A percentile compares a stretch with the other conserved stretches of the same genome.
These are phyloP conservation scores for Tanypteryx hageni DNA, from an alignment of 2,888 invertebrate species.

Conservation along the genomic window DNA sequence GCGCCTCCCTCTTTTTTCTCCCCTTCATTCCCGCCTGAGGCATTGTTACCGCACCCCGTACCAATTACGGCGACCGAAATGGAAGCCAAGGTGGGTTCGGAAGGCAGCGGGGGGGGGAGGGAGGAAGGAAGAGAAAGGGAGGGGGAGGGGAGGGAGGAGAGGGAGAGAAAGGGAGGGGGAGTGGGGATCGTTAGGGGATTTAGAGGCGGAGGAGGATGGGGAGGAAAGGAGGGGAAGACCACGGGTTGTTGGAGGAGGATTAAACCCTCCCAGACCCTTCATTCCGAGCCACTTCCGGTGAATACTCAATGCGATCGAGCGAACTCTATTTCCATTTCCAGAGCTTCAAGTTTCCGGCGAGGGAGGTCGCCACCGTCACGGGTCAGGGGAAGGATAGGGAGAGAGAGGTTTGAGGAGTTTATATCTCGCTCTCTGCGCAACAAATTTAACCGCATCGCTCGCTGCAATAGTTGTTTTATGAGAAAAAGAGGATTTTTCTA, in stretches of 20 bases:
- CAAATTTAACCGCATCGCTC: too few relatives aligned
- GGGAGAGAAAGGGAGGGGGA: neutral
- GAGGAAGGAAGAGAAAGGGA: neutral
- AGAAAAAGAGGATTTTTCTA: neutral
- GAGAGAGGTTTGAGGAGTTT: neutral
- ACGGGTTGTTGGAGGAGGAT: constrained; percentile 16
- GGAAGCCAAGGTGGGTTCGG: constrained; percentile 33
- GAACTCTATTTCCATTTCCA: constrained; percentile 55
- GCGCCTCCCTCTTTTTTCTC: neutral
- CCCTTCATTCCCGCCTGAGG: neutral
- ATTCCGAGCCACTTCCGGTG: constrained; percentile 57
- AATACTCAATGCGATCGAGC: constrained; percentile 62
- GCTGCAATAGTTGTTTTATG: neutral
- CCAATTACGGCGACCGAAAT: constrained; percentile 36
- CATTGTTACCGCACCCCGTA: constrained; percentile 46
- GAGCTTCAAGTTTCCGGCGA: constrained; percentile 10
- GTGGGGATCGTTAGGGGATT: neutral
- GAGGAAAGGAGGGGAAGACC: neutral
- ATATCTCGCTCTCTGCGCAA: too few relatives aligned
- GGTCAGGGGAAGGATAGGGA: neutral
- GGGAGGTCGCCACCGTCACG: neutral
- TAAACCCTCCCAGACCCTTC: constrained; percentile 36
- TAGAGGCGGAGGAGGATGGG: neutral
- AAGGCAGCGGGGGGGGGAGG: neutral
- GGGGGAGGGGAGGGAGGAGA: neutral